A percentile compares a stretch with the other conserved stretches of the same genome.
Conservation (phyloP, 2,797 vertebrate species). For the Hydrophis major region DNA sequence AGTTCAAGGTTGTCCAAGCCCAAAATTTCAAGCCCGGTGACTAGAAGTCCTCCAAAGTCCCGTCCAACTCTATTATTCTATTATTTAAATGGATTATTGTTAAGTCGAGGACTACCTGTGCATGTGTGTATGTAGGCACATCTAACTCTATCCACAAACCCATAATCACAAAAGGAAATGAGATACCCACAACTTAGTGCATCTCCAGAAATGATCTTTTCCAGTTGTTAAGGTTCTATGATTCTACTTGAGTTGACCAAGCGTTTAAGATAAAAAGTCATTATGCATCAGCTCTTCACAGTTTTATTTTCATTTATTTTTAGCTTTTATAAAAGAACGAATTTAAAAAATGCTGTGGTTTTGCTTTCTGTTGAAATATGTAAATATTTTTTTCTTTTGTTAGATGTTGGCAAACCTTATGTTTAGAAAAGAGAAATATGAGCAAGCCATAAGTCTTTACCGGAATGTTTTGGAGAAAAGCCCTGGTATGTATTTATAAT, state of each 20-base stretch:
- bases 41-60: neutral
- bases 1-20: too few relatives aligned
- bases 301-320: neutral
- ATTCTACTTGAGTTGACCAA: neutral
- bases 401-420: constrained; percentile 73
- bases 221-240: neutral
- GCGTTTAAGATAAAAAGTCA: neutral
- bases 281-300: neutral
- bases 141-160: neutral
- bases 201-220: neutral
- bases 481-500: constrained; percentile 55
- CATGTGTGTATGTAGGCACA: neutral
- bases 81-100: neutral
- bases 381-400: constrained; percentile 27
- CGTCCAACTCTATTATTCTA: neutral
- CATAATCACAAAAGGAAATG: neutral
- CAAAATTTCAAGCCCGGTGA: too few relatives aligned
- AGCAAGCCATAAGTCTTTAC: constrained; percentile 60
- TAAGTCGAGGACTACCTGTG: neutral
- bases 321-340: neutral
- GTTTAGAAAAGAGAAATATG: constrained; percentile 69
- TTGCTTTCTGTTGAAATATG: neutral
- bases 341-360: neutral
- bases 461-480: constrained; percentile 57
- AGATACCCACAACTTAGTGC: neutral